These are phyloP conservation scores for Chunga burmeisteri DNA, from an alignment of 2,113 vertebrate genomes.

Conservation along the genomic window DNA sequence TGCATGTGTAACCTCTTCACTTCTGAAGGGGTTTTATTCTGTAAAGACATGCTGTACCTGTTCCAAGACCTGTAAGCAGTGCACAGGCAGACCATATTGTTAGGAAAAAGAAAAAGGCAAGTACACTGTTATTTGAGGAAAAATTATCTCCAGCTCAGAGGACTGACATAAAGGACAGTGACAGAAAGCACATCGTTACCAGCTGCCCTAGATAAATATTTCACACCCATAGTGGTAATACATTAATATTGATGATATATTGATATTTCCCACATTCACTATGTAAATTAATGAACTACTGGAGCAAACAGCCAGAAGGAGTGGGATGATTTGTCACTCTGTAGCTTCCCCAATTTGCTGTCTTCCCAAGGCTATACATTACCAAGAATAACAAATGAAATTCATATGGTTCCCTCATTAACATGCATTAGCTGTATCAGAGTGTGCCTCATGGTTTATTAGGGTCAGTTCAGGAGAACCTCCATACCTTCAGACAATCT, in stretches of 20 bases:
- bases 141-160: not conserved
- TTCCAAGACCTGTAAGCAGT: not conserved
- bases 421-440: constrained; percentile 29
- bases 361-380: constrained; percentile 47
- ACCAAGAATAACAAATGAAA: constrained; percentile 59
- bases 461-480: constrained; percentile 22
- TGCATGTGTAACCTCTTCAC: not conserved
- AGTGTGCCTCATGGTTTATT: not conserved
- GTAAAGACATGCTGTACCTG: fast-evolving
- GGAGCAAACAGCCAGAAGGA: constrained; percentile 44
- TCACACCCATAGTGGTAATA: not conserved
- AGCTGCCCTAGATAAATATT: constrained; percentile 37
- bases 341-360: constrained; percentile 13
- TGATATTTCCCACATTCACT: constrained; percentile 59
- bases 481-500: not conserved
- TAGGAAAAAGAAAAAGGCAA: not conserved
- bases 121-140: not conserved
- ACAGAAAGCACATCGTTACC: not conserved
- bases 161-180: not conserved
- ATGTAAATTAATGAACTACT: constrained; percentile 54
- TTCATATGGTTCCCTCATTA: constrained; percentile 27
- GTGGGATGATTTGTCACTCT: constrained; percentile 55
- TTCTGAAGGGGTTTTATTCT: not conserved
- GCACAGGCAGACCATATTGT: not conserved
- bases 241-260: constrained; percentile 64